A percentile compares a stretch with the other conserved stretches of the same genome.
These are phyloP conservation scores for Leptinotarsa peninsularis DNA, from an alignment of 2,888 invertebrate genomes.

Conservation along the genomic window DNA sequence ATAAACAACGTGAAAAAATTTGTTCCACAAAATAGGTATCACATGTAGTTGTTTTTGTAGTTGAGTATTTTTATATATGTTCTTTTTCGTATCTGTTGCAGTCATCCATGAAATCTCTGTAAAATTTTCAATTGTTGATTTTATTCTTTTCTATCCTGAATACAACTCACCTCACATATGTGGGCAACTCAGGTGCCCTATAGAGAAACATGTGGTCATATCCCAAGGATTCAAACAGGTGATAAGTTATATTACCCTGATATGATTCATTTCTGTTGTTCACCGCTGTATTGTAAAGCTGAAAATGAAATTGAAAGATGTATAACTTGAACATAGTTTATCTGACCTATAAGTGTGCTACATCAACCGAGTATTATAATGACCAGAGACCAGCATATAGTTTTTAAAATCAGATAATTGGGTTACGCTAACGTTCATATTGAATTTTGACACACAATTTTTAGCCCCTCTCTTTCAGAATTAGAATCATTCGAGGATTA, in stretches of 20 bases:
- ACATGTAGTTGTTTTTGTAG: neutral
- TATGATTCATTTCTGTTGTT: slow-evolving; percentile 69
- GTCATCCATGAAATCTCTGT: slow-evolving; percentile 56
- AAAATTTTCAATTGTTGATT: slow-evolving; percentile 62
- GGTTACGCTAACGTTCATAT: too few species aligned
- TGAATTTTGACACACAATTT: too few species aligned
- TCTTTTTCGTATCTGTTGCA: slow-evolving; percentile 46
- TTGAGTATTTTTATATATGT: neutral
- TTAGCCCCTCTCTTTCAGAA: too few species aligned
- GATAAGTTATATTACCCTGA: slow-evolving; percentile 76
- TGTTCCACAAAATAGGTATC: slow-evolving; percentile 20
- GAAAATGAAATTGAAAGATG: neutral
- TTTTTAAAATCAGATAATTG: too few species aligned
- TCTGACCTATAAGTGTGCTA: too few species aligned
- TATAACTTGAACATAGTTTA: too few species aligned
- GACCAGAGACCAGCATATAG: too few species aligned
- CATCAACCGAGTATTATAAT: too few species aligned
- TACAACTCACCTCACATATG: slow-evolving; percentile 72
- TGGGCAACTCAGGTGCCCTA: slow-evolving; percentile 77
- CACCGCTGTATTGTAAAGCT: slow-evolving; percentile 76
- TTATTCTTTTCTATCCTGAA: slow-evolving; percentile 8
- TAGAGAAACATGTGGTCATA: slow-evolving; percentile 91
- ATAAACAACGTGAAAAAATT: too few species aligned
- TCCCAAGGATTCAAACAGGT: slow-evolving; percentile 75
- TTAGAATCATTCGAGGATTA: too few species aligned